A percentile compares a stretch with the other conserved stretches of the same genome.
Conservation (phyloP, 1,140 invertebrate species). For the Mactra quadrangularis region DNA sequence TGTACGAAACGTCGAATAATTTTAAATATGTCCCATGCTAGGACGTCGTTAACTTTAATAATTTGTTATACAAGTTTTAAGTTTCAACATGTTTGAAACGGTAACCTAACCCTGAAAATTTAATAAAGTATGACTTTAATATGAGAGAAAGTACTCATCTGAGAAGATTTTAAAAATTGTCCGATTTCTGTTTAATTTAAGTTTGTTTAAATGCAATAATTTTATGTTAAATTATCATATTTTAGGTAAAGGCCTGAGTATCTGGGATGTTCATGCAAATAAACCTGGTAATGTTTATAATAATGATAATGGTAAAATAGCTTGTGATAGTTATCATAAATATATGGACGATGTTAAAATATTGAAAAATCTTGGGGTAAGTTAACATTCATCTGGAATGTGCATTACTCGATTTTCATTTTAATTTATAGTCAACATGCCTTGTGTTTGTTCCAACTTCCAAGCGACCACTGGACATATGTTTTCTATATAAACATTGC, state of each 20-base stretch:
- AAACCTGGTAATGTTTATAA: constrained; percentile 84
- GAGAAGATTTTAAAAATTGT: too few relatives aligned
- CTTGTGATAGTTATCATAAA: constrained; percentile 88
- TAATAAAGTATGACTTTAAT: too few relatives aligned
- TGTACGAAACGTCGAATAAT: too few relatives aligned
- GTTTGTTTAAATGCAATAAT: too few relatives aligned
- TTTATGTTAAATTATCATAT: too few relatives aligned
- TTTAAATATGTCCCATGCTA: too few relatives aligned
- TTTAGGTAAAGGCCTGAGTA: constrained; percentile 83
- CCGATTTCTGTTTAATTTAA: too few relatives aligned
- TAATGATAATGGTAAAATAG: constrained; percentile 86
- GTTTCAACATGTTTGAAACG: too few relatives aligned
- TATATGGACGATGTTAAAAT: constrained; percentile 87
- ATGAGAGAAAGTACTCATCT: too few relatives aligned
- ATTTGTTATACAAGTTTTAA: too few relatives aligned
- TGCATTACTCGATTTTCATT: not conserved
- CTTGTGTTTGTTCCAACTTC: not conserved
- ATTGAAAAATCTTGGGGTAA: constrained; percentile 84
- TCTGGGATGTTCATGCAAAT: constrained; percentile 86
- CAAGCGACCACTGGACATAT: not conserved
- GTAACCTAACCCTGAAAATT: too few relatives aligned
- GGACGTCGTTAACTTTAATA: too few relatives aligned
- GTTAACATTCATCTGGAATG: not conserved
- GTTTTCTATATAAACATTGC: not conserved
- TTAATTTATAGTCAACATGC: not conserved